These are phyloP conservation scores for Rotaria sp. DNA, from an alignment of 2,888 invertebrate species.

Conservation along the genomic window DNA sequence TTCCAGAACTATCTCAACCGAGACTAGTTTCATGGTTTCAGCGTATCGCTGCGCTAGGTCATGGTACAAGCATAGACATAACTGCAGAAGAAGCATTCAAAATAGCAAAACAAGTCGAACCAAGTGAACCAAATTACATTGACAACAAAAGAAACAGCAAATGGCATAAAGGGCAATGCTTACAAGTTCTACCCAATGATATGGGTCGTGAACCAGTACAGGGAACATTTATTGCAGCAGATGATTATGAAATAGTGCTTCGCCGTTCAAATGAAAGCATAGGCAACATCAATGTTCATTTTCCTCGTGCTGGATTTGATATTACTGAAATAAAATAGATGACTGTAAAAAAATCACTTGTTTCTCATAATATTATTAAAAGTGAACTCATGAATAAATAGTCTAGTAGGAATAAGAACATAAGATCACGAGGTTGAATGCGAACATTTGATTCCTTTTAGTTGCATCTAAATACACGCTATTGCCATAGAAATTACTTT, in stretches of 20 bases:
- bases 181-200: background rate
- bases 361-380: too few relatives aligned
- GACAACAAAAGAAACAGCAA: background rate
- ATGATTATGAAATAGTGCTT: background rate
- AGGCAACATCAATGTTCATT: slow-evolving; percentile 1
- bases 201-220: background rate
- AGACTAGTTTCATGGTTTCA: background rate
- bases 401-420: too few relatives aligned
- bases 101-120: background rate
- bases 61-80: background rate
- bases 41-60: background rate
- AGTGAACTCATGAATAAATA: too few relatives aligned
- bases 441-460: too few relatives aligned
- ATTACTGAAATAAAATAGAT: background rate
- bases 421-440: too few relatives aligned
- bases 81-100: background rate
- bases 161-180: background rate
- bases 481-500: too few relatives aligned
- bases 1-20: background rate
- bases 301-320: slow-evolving; percentile 17
- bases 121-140: background rate
- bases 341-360: background rate
- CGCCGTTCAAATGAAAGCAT: background rate
- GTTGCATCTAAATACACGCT: too few relatives aligned
- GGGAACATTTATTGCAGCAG: slow-evolving; percentile 9